These are phyloP conservation scores for Arion vulgaris DNA, from an alignment of 1,140 invertebrate species.

Conservation along the genomic window DNA sequence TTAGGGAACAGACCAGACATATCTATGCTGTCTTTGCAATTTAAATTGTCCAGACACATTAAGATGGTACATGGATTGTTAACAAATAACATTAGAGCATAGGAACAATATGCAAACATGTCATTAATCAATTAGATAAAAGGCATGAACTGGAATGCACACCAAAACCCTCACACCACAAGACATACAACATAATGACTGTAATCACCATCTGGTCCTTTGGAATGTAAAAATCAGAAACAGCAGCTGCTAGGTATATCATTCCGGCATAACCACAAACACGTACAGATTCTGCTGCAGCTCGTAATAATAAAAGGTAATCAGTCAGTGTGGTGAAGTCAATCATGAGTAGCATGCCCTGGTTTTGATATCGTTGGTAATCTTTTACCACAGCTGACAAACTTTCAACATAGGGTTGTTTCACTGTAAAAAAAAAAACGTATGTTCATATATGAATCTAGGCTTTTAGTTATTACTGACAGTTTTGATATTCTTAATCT, in stretches of 20 bases:
- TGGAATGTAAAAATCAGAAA: slow-evolving; percentile 98
- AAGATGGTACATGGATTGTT: too few relatives aligned
- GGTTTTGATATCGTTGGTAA: slow-evolving; percentile 50
- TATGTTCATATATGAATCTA: too few relatives aligned
- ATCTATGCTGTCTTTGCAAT: too few relatives aligned
- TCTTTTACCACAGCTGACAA: slow-evolving; percentile 48
- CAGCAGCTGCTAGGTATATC: slow-evolving; percentile 96
- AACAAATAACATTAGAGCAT: too few relatives aligned
- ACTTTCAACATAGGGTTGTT: slow-evolving; percentile 46
- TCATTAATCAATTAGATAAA: too few relatives aligned
- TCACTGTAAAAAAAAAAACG: slow-evolving; percentile 50
- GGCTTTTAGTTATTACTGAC: too few relatives aligned
- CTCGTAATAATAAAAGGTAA: slow-evolving; percentile 92
- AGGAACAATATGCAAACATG: too few relatives aligned
- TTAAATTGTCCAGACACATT: too few relatives aligned
- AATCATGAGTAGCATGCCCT: slow-evolving; percentile 58
- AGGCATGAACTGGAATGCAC: too few relatives aligned
- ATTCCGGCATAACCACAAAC: slow-evolving; percentile 81
- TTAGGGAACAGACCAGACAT: too few relatives aligned
- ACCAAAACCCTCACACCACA: neutral
- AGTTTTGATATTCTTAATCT: too few relatives aligned
- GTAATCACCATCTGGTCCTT: slow-evolving; percentile 87
- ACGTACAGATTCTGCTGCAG: slow-evolving; percentile 82
- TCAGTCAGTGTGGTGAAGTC: slow-evolving; percentile 82
- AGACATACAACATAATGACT: neutral